Evolutionary conservation across 2,797 vertebrate species (phyloP).

Genomic region (Urophycis tenuis): DNA sequence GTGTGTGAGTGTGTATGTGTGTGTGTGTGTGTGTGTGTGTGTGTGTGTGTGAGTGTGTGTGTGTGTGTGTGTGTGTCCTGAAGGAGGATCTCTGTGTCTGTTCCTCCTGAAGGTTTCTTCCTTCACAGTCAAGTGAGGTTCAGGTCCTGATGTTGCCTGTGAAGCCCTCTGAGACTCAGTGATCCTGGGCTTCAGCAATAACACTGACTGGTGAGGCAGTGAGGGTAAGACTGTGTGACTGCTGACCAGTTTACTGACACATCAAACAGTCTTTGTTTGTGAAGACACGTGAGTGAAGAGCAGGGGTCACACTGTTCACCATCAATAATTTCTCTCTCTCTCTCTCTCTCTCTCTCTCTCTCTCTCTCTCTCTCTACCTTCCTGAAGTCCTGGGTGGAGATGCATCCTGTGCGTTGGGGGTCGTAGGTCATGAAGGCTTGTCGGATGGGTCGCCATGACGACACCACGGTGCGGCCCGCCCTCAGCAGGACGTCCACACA

Average conservation of each 20-base stretch:
- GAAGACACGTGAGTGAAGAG: neutral
- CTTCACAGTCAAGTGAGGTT: no score
- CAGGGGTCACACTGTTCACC: neutral
- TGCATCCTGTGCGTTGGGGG: constrained; percentile 35
- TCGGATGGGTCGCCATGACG: constrained; percentile 65
- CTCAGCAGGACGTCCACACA: constrained; percentile 62
- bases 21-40: neutral
- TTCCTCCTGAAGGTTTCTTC: no score
- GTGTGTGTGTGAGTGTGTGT: neutral
- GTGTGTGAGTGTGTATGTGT: no score
- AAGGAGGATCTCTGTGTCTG: no score
- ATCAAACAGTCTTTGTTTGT: no score
- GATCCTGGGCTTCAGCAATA: no score
- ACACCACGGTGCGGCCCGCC: constrained; percentile 59
- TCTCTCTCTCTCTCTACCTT: constrained; percentile 54
- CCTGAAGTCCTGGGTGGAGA: constrained; percentile 67
- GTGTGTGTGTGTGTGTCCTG: no score
- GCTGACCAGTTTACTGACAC: no score
- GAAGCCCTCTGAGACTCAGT: no score
- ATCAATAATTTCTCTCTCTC: constrained; percentile 23
- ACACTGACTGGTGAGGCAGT: no score
- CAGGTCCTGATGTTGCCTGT: no score
- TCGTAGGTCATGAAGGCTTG: constrained; percentile 60
- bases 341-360: constrained; percentile 12
- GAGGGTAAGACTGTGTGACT: no score